Conservation (phyloP, 2,113 vertebrate genomes). For the Silurus glanis region DNA sequence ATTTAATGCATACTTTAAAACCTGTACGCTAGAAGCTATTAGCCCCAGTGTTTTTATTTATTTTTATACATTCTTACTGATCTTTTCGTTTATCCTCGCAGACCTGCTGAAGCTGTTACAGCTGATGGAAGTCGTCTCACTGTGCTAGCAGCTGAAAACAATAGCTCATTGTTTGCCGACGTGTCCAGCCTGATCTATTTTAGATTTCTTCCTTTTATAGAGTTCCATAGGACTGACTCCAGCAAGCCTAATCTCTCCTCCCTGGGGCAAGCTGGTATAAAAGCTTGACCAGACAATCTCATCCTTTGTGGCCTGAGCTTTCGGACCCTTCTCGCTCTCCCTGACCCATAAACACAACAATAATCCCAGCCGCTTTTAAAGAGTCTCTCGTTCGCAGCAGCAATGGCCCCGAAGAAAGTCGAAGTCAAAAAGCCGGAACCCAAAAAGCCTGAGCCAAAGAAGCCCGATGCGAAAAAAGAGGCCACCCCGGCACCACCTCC, state of each 20-base stretch:
- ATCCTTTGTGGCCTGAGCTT: conserved; percentile 58
- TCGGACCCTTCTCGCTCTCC: conserved; percentile 50
- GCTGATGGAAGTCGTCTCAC: conserved; percentile 54
- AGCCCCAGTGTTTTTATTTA: neutral
- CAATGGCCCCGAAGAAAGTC: conserved; percentile 77
- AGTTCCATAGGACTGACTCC: conserved; percentile 60
- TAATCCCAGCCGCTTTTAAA: conserved; percentile 29
- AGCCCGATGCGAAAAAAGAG: conserved; percentile 62
- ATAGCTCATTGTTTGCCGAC: conserved; percentile 73
- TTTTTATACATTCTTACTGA: neutral
- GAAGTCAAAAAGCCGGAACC: conserved; percentile 75
- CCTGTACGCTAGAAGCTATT: too few species aligned
- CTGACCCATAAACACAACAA: conserved; percentile 32
- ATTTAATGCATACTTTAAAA: too few species aligned
- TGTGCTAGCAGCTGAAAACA: conserved; percentile 76
- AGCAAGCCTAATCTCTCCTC: conserved; percentile 54
- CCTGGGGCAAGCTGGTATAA: conserved; percentile 68
- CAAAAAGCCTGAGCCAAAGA: conserved; percentile 76
- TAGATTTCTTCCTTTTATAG: conserved; percentile 79
- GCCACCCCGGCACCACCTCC: conserved; percentile 51
- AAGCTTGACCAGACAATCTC: conserved; percentile 59
- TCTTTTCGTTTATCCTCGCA: neutral
- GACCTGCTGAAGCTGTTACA: neutral
- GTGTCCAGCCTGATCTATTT: conserved; percentile 71
- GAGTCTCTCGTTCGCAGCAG: conserved; percentile 32